Evolutionary conservation across 35 echinoderm and acorn worm species (phyloP), one percentile per base, ranked within the genome.

Genomic region (Apostichopus parvimensis): DNA sequence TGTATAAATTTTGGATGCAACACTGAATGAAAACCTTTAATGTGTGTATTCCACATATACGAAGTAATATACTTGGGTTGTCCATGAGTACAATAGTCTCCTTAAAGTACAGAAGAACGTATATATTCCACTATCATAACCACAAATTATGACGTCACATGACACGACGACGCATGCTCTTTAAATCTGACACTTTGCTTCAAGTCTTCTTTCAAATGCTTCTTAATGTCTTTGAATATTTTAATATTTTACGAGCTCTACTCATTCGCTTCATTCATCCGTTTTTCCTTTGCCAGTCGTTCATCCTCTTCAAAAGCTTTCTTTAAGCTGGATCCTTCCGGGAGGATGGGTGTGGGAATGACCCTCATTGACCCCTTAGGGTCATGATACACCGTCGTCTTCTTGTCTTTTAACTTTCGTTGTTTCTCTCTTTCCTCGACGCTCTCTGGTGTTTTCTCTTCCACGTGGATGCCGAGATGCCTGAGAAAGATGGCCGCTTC

Each of bases 381-480:
- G 53, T 83, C 17, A 53, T 5, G 56, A 11, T 57, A 83, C 45
- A 54, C 56, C 17, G 28, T 83, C 4, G 56, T 83, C 56, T 83
- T 83, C 52, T 83, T 83, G 12, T 55, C 54, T 53, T 28, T 55
- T 18, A 54, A 8, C 20, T 83, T 83, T 53, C 56, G 52, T 14
- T 53, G 53, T 57, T 56, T 57, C 80, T 83, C 80, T 15, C 5
- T 83, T 6, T 83, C 80, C 15, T 83, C 80, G 17, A 83, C 7
- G 52, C 80, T 83, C 52, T 91, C 75, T 52, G 73, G 53, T 11
- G 73, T 91, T 23, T 78, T 73, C 17, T 54, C 73, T 52, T 91
- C 89, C 9, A 76, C 73, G 52, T 91, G 14, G 54, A 91, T 78
- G 20, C 89, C 89, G 13, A 91, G 26, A 79, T 91, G 77, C 20